Percentiles rank a stretch among this genome's conserved stretches.
These are phyloP conservation scores for Sarcophaga peregrina DNA, from an alignment of 1,140 invertebrate genomes.

Conservation along the genomic window DNA sequence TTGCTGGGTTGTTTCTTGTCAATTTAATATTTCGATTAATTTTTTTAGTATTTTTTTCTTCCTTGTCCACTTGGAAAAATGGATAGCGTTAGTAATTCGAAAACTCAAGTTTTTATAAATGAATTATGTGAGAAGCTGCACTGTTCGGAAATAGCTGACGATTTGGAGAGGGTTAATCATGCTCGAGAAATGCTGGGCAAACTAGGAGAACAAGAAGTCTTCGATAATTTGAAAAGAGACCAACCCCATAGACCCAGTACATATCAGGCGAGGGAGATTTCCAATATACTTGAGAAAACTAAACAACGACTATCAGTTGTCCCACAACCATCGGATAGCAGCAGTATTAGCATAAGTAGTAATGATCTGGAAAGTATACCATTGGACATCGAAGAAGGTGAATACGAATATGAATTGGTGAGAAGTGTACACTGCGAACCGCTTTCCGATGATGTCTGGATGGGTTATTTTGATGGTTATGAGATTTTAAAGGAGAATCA, in stretches of 20 bases:
- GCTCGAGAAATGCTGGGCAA: constrained; percentile 15
- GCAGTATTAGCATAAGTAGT: not conserved
- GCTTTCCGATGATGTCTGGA: constrained; percentile 48
- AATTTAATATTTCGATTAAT: too few species aligned
- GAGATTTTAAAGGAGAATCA: constrained; percentile 50
- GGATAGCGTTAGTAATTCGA: not conserved
- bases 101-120: constrained; percentile 4
- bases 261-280: not conserved
- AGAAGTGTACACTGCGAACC: not conserved
- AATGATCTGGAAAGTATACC: not conserved
- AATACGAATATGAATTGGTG: not conserved
- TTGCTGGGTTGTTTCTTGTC: too few species aligned
- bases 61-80: not conserved
- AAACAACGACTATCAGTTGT: not conserved
- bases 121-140: constrained; percentile 35
- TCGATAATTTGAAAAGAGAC: not conserved
- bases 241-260: not conserved
- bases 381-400: not conserved
- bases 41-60: not conserved
- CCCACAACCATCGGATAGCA: not conserved
- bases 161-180: constrained; percentile 37
- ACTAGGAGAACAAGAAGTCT: constrained; percentile 23
- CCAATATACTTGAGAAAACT: not conserved
- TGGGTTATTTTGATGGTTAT: constrained; percentile 54
- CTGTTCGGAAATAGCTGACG: constrained; percentile 21